Base-by-base conservation (phyloP, 2,888 invertebrate genomes). In the Nymphalis c-album region DNA sequence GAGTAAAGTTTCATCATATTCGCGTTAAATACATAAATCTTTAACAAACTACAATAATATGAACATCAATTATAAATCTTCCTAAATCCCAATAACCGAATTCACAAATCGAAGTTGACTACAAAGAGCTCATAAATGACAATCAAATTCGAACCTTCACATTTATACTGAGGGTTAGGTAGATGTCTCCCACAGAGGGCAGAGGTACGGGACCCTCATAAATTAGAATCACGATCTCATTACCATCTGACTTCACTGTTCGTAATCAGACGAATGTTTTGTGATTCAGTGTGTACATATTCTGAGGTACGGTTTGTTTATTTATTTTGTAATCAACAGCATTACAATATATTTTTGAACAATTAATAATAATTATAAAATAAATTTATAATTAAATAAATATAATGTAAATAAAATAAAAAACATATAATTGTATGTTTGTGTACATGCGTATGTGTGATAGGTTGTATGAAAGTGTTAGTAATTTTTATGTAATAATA, bases 161-260 rank as follows among this genome's bases (percentile, higher is more conserved):
- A 68, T 67, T 67, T 68, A 48, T 47, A 64, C 35, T n/a, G 48
- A 50, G 63, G 58, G 68, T 57, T 46, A 46, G 58, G 46, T 64
- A 46, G 58, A 50, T 61, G 64, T 68, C 64, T 68, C 69, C 67
- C 68, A 71, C 67, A 66, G 60, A 53, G 67, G 69, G 68, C 62
- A 67, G 59, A 69, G 63, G 68, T 69, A 63, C 69, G 68, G 71
- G 66, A 70, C 73, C 69, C 69, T 71, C 71, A 73, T 76, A 77
- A 76, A 77, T 76, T 73, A 74, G 73, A 75, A 76, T 77, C 76
- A 77, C 76, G 76, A 77, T 69, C 74, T 75, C 73, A 77, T 77
- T 75, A 75, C 73, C 67, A 71, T 72, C 68, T 69, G 63, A 67
- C 68, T 69, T 63, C 50, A 62, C 57, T 57, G 64, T 66, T 70